These are phyloP conservation scores for Coenobita brevimanus DNA, from an alignment of 1,140 invertebrate species.

Conservation along the genomic window DNA sequence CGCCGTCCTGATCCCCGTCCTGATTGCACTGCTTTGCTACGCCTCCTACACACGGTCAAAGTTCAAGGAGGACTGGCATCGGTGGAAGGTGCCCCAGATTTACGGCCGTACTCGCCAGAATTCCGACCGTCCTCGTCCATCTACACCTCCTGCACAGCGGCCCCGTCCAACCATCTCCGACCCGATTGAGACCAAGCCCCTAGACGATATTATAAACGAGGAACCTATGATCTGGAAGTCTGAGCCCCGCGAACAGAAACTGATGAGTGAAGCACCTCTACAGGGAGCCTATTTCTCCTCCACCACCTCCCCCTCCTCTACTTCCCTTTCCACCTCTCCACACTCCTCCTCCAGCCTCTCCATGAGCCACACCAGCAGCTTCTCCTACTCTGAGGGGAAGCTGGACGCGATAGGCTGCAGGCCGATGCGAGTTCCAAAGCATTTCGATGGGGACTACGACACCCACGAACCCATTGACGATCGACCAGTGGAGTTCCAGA, in stretches of 20 bases:
- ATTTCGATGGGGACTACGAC: constrained; percentile 60
- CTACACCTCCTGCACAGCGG: too few relatives aligned
- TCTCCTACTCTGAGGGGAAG: background rate
- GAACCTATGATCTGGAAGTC: background rate
- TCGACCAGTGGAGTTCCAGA: constrained; percentile 65
- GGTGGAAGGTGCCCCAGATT: too few relatives aligned
- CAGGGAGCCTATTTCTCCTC: background rate
- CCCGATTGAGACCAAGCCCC: too few relatives aligned
- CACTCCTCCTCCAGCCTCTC: background rate
- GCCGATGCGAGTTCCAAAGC: constrained; percentile 24
- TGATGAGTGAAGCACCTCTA: constrained; percentile 17
- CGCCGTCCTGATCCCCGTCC: constrained; percentile 82
- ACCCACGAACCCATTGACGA: constrained; percentile 64
- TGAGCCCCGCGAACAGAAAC: background rate
- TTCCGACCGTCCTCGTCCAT: too few relatives aligned
- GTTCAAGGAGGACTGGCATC: constrained; percentile 10
- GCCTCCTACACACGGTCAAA: constrained; percentile 75
- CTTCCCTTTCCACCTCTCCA: background rate
- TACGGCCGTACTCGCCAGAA: too few relatives aligned
- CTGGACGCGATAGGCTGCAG: constrained; percentile 25
- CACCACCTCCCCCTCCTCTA: background rate
- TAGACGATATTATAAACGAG: background rate
- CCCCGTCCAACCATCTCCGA: too few relatives aligned
- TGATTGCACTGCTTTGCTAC: constrained; percentile 82
- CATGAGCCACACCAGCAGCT: constrained; percentile 31